These are phyloP conservation scores for Enteromius trimaculatus DNA, from an alignment of 2,797 vertebrate species.

Conservation along the genomic window DNA sequence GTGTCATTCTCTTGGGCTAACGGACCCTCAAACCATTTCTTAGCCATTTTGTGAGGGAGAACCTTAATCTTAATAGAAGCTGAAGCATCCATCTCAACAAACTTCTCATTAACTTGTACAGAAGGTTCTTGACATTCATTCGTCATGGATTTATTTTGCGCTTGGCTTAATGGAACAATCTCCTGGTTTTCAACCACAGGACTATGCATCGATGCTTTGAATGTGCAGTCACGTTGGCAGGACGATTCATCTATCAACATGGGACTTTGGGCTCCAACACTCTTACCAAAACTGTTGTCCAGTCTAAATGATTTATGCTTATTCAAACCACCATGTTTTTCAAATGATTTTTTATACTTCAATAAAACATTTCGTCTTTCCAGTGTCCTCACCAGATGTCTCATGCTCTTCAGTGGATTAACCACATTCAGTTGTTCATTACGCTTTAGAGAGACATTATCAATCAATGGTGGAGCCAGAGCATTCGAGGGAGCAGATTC, in stretches of 20 bases:
- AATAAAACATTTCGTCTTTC: not conserved
- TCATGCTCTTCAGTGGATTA: not conserved
- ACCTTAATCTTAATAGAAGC: conserved; percentile 43
- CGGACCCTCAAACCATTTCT: not conserved
- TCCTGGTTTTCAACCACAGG: not conserved
- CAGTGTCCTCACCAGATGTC: not conserved
- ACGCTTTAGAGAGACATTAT: not conserved
- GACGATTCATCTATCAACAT: not conserved
- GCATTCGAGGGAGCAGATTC: not conserved
- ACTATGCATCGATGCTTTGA: not conserved
- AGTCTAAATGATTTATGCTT: not conserved
- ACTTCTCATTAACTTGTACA: conserved; percentile 61
- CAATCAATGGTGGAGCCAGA: not conserved
- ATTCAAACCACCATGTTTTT: not conserved
- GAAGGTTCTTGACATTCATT: not conserved
- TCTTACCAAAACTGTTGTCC: not conserved
- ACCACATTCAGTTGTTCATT: not conserved
- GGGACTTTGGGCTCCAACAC: not conserved
- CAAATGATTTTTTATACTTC: not conserved
- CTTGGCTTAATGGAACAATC: not conserved
- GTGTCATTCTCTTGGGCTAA: conserved; percentile 46
- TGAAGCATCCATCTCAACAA: not conserved
- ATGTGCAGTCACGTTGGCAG: not conserved
- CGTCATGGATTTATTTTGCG: not conserved
- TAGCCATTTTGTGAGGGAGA: conserved; percentile 50